Evolutionary conservation across 2,888 invertebrate species (phyloP), one percentile per base, ranked within the genome.

Genomic region (Acanthosoma haemorrhoidale): DNA sequence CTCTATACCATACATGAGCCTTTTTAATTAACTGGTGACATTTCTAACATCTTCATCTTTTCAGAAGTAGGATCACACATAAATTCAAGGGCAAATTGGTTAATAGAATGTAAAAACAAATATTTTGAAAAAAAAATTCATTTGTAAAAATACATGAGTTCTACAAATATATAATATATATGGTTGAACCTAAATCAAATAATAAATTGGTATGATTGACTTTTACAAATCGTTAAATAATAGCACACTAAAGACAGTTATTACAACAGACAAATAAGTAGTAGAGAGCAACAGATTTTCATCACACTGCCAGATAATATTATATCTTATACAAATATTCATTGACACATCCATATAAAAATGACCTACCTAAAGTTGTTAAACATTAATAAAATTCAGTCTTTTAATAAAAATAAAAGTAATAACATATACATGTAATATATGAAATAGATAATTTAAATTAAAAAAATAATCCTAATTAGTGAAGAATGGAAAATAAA

Each of bases 121-220:
- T 11, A 21, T 51, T 25, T 25, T 51, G 51, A 51, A 51, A 25
- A 51, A 13, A 51, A 51, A 51, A 43, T 21, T 11, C n/a, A 43
- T 51, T 13, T 51, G 51, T 51, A 51, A 51, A 51, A 51, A 51
- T 51, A 51, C 16, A 51, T n/a, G 25, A 51, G 13, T 43, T 43
- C 43, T 51, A 51, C 51, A 51, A 51, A 51, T 51, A 51, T 51
- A 51, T 25, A 51, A 43, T n/a, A n/a, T n/a, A n/a, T n/a, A 51
- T 13, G 21, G 21, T n/a, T 51, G 25, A 4, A 51, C 21, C 51
- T 51, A 51, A 51, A 11, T n/a, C 25, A n/a, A 51, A 25, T 25
- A 51, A 21, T n/a, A n/a, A 51, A 51, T 51, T 51, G 51, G 51
- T 25, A 51, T 51, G 25, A 51, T 51, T 51, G 51, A 51, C 51